Base-by-base conservation (phyloP, 2,888 invertebrate species). In the Drosophila pseudotakahashii region DNA sequence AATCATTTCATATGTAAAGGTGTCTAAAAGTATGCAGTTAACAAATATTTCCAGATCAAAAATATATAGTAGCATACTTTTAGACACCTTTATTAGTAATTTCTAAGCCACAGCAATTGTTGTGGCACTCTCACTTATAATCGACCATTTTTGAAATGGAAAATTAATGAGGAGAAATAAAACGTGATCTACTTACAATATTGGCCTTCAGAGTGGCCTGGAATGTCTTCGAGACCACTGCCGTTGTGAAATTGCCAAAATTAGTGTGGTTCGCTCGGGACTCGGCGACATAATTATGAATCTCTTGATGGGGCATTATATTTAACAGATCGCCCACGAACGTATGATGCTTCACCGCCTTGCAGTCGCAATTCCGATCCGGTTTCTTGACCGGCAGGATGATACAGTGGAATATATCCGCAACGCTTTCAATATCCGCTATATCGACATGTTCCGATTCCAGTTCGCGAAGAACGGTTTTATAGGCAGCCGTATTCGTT, bases 291-390 rank as follows among this genome's bases (percentile, higher is more conserved):
- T 69, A 77, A 1, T 47, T 13, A n/a, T 76, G 77, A 6, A 89
- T 67, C 5, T 39, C 30, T 13, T 61, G 5, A 1, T 50, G 62
- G 6, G 84, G 77, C 77, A 88, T 75, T 44, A 73, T 60, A 5
- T 70, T 48, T n/a, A 89, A 41, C 0, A 88, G 26, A 55, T 89
- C 89, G 7, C 55, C 73, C 1, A 84, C 41, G 14, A 82, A 81
- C 2, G 73, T 76, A 14, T 75, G 76, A 5, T 74, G 71, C 32
- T 59, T 77, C 51, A 78, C n/a, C 5, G 44, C 23, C 44, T 52
- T 74, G 52, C 76, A 84, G 34, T 71, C 73, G 60, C 70, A 78
- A 7, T 51, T 75, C 5, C 48, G 57, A n/a, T 68, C 61, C 16
- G 42, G n/a, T 5, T 14, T 7, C 7, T 63, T 13, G 1, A 75